Evolutionary conservation across 2,113 vertebrate genomes (phyloP), one percentile per base, ranked within the genome.

Genomic region (Euleptes europaea): DNA sequence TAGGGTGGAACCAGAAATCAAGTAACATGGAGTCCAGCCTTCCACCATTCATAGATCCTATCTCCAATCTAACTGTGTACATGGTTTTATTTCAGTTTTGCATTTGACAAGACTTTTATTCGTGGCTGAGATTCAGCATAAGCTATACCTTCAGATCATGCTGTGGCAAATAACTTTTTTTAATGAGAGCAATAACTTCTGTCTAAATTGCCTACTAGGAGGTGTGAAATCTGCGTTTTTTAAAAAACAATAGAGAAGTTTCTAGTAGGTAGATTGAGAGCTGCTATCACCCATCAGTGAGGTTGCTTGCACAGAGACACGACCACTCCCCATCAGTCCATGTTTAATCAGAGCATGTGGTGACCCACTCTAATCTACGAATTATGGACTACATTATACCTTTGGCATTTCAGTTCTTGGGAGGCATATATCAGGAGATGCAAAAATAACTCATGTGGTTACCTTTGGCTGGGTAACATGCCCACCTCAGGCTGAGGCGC

Each of bases 401-500:
- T 87, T 86, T 0, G 1, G 72, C 74, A 87, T 65, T 88, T 89
- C 83, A 90, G 88, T 44, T 90, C 75, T 91, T 3, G 9, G 42
- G n/a, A 84, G 88, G 47, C n/a, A n/a, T 42, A 5, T 2, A 88
- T 69, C 47, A 84, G 90, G 66, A 80, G 90, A 91, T 86, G 65
- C 63, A 80, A 90, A n/a, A 89, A 78, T 87, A 95, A 82, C 74
- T 83, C 80, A 85, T 90, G 86, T 54, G 88, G 84, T 95, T 97
- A 99, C 99, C 98, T 99, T 96, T 99, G 98, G 92, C 99, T 99
- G 95, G 99, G 99, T 93, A 99, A 95, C 98, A 99, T 98, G 86
- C 97, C 97, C 81, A 96, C 96, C 88, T 99, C 98, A 44, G 97
- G 94, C 93, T 98, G 98, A 93, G 95, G 95, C 92, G 97, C 90